Evolutionary conservation across 1,140 invertebrate genomes (phyloP).

Genomic region (Euschistus heros): DNA sequence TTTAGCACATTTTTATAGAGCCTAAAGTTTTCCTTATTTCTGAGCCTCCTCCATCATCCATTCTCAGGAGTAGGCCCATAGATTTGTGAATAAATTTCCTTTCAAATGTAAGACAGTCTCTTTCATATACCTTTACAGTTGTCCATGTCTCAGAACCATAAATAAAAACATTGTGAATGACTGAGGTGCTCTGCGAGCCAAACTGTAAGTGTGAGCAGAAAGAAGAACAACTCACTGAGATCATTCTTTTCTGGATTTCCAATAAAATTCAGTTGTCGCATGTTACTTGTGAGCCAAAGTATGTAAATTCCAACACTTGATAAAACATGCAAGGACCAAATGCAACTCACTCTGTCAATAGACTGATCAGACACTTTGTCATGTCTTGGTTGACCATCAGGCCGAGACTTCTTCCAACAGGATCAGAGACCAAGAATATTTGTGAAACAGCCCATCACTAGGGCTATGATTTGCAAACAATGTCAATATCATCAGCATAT

Average conservation of each 20-base stretch:
- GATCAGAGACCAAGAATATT: background rate
- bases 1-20: no score
- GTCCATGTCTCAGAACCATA: background rate
- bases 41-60: no score
- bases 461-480: background rate
- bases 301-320: background rate
- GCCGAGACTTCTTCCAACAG: background rate
- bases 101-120: background rate
- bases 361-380: background rate
- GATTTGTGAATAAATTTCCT: no score
- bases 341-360: background rate
- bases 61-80: no score
- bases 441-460: background rate
- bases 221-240: no score
- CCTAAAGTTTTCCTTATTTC: no score
- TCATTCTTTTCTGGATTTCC: no score
- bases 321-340: background rate
- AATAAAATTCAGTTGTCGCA: no score
- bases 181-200: background rate
- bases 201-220: background rate
- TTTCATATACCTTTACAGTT: background rate
- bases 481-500: background rate
- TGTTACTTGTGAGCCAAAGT: background rate
- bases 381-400: background rate
- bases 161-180: background rate